These are phyloP conservation scores for Margarornis squamiger DNA, from an alignment of 2,797 vertebrate genomes.

Conservation along the genomic window DNA sequence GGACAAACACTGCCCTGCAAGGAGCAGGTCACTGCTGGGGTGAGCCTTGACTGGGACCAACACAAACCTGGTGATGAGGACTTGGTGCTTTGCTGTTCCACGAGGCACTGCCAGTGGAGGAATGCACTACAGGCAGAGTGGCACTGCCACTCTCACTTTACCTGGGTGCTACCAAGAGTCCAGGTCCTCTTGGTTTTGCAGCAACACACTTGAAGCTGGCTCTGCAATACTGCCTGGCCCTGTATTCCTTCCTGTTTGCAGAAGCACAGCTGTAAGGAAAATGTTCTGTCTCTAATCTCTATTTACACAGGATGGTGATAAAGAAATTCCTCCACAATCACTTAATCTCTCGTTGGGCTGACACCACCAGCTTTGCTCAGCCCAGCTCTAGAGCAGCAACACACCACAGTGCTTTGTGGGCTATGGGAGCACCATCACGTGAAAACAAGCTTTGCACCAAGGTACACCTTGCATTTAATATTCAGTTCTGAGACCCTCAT, in stretches of 20 bases:
- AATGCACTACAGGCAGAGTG: not conserved
- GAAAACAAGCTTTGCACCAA: not conserved
- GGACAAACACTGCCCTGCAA: not conserved
- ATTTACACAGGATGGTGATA: slow-evolving; percentile 58
- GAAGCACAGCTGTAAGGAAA: slow-evolving; percentile 23
- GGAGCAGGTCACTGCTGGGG: not conserved
- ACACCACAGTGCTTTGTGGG: not conserved
- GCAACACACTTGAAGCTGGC: not conserved
- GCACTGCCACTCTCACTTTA: not conserved
- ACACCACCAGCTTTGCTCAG: slow-evolving; percentile 1
- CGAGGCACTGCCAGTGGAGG: not conserved
- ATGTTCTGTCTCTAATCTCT: slow-evolving; percentile 33
- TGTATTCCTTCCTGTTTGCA: not conserved
- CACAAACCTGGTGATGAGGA: not conserved
- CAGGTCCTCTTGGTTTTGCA: not conserved
- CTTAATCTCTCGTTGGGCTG: slow-evolving; percentile 44
- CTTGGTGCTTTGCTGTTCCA: not conserved
- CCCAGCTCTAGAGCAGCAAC: not conserved
- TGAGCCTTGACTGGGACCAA: not conserved
- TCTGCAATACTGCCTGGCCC: not conserved
- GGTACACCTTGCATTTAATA: not conserved
- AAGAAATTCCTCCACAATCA: slow-evolving; percentile 56
- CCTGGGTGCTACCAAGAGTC: rapidly evolving
- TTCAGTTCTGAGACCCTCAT: not conserved
- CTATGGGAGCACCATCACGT: rapidly evolving